Percentiles rank a stretch among this genome's conserved stretches.
These are phyloP conservation scores for Caenorhabditis panamensis DNA, from an alignment of 2,888 invertebrate species.

Conservation along the genomic window DNA sequence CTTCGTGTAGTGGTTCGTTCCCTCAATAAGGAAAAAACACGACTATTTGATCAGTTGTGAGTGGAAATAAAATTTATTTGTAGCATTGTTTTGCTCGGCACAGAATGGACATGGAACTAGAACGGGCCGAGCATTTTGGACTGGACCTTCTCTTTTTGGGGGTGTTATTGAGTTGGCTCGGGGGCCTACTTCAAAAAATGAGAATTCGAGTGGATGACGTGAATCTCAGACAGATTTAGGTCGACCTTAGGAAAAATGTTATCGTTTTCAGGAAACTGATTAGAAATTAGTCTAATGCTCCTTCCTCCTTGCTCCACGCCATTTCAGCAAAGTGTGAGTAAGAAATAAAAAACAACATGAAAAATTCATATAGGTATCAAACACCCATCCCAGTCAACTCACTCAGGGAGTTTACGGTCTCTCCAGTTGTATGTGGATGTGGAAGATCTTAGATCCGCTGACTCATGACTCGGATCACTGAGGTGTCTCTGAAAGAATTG, in stretches of 20 bases:
- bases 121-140: background rate
- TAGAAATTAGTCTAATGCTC: background rate
- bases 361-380: slow-evolving; percentile 11
- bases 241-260: background rate
- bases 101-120: background rate
- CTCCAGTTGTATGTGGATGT: background rate
- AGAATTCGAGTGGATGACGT: background rate
- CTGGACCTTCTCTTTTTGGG: background rate
- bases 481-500: slow-evolving; percentile 8
- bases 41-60: slow-evolving; percentile 12
- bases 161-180: background rate
- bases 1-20: background rate
- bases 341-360: slow-evolving; percentile 11
- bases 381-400: slow-evolving; percentile 4
- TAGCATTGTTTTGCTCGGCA: slow-evolving; percentile 5
- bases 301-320: background rate
- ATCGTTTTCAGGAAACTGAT: background rate
- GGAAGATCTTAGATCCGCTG: background rate
- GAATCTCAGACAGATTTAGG: background rate
- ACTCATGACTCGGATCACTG: slow-evolving; percentile 12
- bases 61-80: slow-evolving; percentile 14
- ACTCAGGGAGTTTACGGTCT: slow-evolving; percentile 29
- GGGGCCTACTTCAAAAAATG: background rate
- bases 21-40: slow-evolving; percentile 10
- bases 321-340: background rate